phyloP scores from a whole-genome alignment of 2,113 vertebrate species.

The Rana temporaria region DNA sequence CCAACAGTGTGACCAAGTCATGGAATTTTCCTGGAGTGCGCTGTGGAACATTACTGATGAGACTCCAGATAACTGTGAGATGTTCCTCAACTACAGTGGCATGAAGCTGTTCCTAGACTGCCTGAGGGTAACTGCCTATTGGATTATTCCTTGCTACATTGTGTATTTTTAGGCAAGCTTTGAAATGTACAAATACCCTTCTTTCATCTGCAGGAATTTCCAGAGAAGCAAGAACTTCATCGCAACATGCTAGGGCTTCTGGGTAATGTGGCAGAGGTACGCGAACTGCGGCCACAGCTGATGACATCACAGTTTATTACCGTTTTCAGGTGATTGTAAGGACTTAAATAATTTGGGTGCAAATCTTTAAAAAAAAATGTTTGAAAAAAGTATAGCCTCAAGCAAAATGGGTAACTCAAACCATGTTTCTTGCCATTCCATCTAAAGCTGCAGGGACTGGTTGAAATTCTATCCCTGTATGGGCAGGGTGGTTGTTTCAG shows the following conservation, averaged over 20 bases:
- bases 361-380: too few species aligned
- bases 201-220: conserved; percentile 83
- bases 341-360: background rate
- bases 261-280: conserved; percentile 95
- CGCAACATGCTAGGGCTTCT: conserved; percentile 96
- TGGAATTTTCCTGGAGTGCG: conserved; percentile 99
- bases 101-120: conserved; percentile 98
- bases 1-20: conserved; percentile 94
- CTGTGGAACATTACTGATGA: conserved; percentile 99
- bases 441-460: too few species aligned
- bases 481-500: too few species aligned
- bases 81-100: conserved; percentile 95
- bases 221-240: conserved; percentile 96
- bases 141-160: background rate
- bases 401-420: too few species aligned
- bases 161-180: background rate
- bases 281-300: conserved; percentile 88
- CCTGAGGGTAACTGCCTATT: conserved; percentile 82
- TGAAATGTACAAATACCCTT: background rate
- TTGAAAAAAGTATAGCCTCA: too few species aligned
- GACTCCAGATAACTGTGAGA: conserved; percentile 97
- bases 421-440: too few species aligned
- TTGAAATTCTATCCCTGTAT: too few species aligned
- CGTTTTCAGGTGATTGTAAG: conserved; percentile 86
- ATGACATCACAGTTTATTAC: conserved; percentile 95